phyloP scores from a whole-genome alignment of 2,113 vertebrate species.

The Tetrax tetrax region DNA sequence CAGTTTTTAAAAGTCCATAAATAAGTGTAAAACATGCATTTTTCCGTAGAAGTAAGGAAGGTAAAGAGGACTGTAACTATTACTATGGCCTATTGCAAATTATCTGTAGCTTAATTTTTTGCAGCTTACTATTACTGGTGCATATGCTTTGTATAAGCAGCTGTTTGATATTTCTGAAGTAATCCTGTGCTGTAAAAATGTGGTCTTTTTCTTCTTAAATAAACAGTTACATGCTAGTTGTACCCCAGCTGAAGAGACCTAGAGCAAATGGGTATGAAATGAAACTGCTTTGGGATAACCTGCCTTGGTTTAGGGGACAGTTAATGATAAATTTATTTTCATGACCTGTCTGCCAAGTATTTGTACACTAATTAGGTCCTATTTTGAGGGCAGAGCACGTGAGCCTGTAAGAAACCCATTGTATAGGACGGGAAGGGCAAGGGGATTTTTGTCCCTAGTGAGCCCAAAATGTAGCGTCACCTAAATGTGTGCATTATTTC shows the following conservation, averaged over 20 bases:
- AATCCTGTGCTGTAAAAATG: neutral
- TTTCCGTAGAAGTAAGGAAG: neutral
- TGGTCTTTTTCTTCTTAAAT: neutral
- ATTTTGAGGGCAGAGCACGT: neutral
- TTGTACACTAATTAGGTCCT: constrained; percentile 24
- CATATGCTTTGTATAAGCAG: neutral
- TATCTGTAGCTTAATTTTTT: neutral
- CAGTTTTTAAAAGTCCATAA: neutral
- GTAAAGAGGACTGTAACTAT: neutral
- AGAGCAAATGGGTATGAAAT: neutral
- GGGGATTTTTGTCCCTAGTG: neutral
- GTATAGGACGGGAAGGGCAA: neutral
- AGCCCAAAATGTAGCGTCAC: constrained; percentile 12
- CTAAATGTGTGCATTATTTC: constrained; percentile 52
- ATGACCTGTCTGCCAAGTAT: constrained; percentile 17
- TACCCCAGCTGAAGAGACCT: neutral
- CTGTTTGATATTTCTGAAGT: neutral
- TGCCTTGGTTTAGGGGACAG: constrained; percentile 20
- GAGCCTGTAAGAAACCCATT: neutral
- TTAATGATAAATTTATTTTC: constrained; percentile 42
- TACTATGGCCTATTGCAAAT: neutral
- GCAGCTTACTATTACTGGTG: neutral
- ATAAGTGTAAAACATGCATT: neutral
- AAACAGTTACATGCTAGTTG: neutral
- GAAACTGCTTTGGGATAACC: neutral